Conservation (phyloP, 1,140 invertebrate species). For the Lineus longissimus region DNA sequence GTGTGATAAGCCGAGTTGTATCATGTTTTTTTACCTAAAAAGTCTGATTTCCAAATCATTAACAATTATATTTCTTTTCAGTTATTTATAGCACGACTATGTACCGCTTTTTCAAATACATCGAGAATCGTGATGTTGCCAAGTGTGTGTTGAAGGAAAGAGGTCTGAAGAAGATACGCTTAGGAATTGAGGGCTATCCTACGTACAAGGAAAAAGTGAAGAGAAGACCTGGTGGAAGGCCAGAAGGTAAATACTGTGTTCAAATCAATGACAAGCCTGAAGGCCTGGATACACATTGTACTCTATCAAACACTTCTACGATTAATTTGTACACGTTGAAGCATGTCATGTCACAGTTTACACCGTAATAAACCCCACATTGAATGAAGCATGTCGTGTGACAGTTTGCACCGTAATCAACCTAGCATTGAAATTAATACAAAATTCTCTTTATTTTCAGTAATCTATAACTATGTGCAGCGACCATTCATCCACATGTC, state of each 20-base stretch:
- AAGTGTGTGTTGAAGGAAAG: slow-evolving; percentile 97
- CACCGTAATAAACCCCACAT: no score
- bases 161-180: slow-evolving; percentile 96
- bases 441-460: slow-evolving; percentile 51
- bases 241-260: slow-evolving; percentile 55
- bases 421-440: background rate
- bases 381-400: no score
- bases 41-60: no score
- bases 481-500: slow-evolving; percentile 99
- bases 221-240: slow-evolving; percentile 76
- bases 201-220: slow-evolving; percentile 97
- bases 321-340: no score
- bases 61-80: no score
- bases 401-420: no score
- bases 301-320: background rate
- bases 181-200: slow-evolving; percentile 98
- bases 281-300: no score
- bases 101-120: slow-evolving; percentile 99
- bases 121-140: slow-evolving; percentile 98
- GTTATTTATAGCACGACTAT: slow-evolving; percentile 80
- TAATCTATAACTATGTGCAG: slow-evolving; percentile 99
- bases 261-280: no score
- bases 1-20: no score
- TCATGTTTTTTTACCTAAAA: no score
- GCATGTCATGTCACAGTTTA: no score